Evolutionary conservation across 2,888 invertebrate species (phyloP).

Genomic region (Lasioglossum calceatum): DNA sequence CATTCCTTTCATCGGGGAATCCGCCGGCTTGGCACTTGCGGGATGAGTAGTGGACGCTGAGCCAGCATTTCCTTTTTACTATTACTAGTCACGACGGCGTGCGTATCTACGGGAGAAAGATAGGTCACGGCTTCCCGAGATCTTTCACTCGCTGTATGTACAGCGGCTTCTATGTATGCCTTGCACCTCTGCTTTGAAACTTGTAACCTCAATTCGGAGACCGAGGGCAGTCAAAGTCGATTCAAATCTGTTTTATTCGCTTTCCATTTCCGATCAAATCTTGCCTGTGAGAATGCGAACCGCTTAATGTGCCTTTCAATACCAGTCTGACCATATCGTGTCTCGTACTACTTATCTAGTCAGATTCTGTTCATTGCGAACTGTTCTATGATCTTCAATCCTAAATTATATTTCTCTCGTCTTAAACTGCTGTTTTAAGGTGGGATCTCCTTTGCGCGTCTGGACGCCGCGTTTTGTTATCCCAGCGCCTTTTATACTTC

Average conservation of each 20-base stretch:
- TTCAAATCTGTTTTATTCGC: background rate
- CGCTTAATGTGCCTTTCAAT: background rate
- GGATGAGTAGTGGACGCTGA: slow-evolving; percentile 19
- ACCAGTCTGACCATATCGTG: background rate
- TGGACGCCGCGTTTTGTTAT: too few species aligned
- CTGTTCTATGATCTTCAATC: too few species aligned
- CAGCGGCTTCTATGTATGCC: background rate
- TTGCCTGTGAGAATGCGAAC: background rate
- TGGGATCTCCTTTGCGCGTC: too few species aligned
- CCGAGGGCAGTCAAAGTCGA: background rate
- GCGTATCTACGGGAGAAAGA: background rate
- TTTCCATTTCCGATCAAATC: background rate
- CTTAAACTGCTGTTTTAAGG: too few species aligned
- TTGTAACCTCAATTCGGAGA: background rate
- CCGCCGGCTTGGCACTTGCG: background rate
- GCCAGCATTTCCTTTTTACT: slow-evolving; percentile 11
- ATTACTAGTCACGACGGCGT: slow-evolving; percentile 7
- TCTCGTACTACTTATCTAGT: background rate
- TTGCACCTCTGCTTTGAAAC: background rate
- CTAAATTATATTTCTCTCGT: too few species aligned
- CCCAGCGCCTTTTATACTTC: too few species aligned
- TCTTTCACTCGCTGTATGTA: background rate
- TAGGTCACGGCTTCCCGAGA: background rate
- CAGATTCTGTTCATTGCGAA: too few species aligned
- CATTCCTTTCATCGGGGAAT: background rate